Evolutionary conservation across 1,140 invertebrate species (phyloP), one percentile per base, ranked within the genome.

Genomic region (Euura saliciscinereae): DNA sequence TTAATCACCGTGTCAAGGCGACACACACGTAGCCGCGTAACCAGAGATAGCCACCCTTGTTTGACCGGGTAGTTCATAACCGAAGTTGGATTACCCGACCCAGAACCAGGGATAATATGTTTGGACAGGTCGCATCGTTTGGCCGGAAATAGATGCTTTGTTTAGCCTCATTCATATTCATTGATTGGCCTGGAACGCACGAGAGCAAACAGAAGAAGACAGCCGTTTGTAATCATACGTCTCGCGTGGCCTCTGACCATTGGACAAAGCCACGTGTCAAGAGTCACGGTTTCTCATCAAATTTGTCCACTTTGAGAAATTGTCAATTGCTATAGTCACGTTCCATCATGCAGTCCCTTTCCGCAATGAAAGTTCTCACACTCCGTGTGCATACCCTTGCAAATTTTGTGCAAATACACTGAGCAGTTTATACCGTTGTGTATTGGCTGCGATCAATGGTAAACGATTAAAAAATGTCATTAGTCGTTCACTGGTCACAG

Each of bases 151-250:
- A 59, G 6, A 59, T 4, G 51, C 6, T 59, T 59, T 59, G 5
- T 59, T 59, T n/a, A n/a, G 51, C 51, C 51, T 59, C 51, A 59
- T 59, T n/a, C 51, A 59, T 59, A 59, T 59, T 59, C 51, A 59
- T 59, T 59, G 51, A 59, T 59, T 59, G 51, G 51, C 51, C 46
- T n/a, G 6, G 51, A n/a, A 59, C 51, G 3, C 51, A 6, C 51
- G 51, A 6, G 51, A 59, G 5, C 51, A 59, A 59, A 59, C 51
- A 59, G 51, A 59, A 59, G 3, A 59, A n/a, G 13, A 6, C 6
- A n/a, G 51, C 10, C 28, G 28, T 28, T 28, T 28, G 28, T 28
- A 28, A 28, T 28, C 28, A 28, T 28, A 28, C 28, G 28, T 28
- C 28, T 28, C 28, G 28, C 1, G 0, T 28, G 28, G 28, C 28